Base-by-base conservation (phyloP, 37 sponge, comb jelly and placozoan species). In the Tethya wilhelma region DNA sequence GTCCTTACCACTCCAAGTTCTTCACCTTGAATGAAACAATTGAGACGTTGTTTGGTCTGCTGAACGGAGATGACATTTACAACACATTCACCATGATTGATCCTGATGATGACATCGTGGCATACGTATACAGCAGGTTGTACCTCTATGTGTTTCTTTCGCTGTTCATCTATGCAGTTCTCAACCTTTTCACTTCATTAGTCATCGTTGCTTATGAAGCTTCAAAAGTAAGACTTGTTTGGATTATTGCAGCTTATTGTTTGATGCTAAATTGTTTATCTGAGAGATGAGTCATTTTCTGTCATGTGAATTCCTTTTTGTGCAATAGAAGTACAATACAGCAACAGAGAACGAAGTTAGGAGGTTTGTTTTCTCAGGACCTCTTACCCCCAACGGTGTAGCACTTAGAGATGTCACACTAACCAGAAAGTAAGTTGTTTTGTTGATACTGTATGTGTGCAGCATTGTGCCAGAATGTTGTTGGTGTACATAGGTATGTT, bases 21-120 rank as follows among this genome's bases (percentile, higher is more conserved):
- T 29, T 8, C 2, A 26, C 4, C 31, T 60, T 70, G 17, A 23
- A 45, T 44, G 59, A 37, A 4, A 32, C 76, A 28, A 30, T 75
- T 67, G 81, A 81, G 56, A 69, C 59, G 6, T 70, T 87, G 26
- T 87, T 87, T 58, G 30, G 75, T 32, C 71, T 87, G 12, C 44
- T 87, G 38, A 87, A 87, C 69, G 88, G 88, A 46, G 88, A 87
- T 68, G 80, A 79, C 58, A 81, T 87, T 30, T 80, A 66, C 63
- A 44, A 38, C 39, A 75, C 75, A 14, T 81, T 49, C 56, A 75
- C 17, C 38, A 14, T 19, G 59, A 55, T 84, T 6, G 55, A 33
- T 23, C 26, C 56, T 1, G 45, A 62, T 8, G 79, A 68, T 32
- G 69, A 70, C 57, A 4, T 37, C 4, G 49, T 32, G 0, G 80